These are phyloP conservation scores for Electrophaes corylata DNA, from an alignment of 2,888 invertebrate species.

Conservation along the genomic window DNA sequence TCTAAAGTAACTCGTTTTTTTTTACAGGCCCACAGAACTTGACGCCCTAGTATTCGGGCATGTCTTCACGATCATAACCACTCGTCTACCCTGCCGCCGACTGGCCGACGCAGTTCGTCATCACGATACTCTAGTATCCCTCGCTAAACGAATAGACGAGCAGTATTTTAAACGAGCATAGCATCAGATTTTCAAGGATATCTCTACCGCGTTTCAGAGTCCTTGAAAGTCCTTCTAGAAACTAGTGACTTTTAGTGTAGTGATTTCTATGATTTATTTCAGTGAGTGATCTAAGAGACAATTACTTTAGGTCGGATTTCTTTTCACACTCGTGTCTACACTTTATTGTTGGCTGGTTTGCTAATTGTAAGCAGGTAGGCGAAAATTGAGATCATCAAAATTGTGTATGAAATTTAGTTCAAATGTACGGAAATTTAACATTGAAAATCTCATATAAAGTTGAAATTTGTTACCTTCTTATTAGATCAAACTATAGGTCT, in stretches of 20 bases:
- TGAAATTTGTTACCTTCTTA: too few species aligned
- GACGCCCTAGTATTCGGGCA: slow-evolving; percentile 99
- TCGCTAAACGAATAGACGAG: slow-evolving; percentile 93
- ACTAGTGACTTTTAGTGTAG: background rate
- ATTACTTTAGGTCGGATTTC: too few species aligned
- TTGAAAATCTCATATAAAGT: too few species aligned
- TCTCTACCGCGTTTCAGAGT: slow-evolving; percentile 72
- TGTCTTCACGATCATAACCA: slow-evolving; percentile 96
- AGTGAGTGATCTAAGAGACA: too few species aligned
- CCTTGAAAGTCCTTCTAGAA: slow-evolving; percentile 56
- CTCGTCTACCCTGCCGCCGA: slow-evolving; percentile 91
- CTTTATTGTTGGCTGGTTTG: too few species aligned
- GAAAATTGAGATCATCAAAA: too few species aligned
- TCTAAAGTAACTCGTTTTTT: too few species aligned
- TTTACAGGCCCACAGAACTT: slow-evolving; percentile 94
- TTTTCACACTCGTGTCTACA: too few species aligned
- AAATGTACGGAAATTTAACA: too few species aligned
- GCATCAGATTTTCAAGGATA: slow-evolving; percentile 77
- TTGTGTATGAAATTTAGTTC: too few species aligned
- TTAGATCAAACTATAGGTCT: too few species aligned
- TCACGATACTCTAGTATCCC: slow-evolving; percentile 90
- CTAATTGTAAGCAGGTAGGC: too few species aligned
- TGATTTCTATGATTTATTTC: background rate
- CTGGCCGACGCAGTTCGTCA: slow-evolving; percentile 92
- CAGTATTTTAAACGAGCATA: slow-evolving; percentile 88